Percentiles rank a stretch among this genome's conserved stretches.
phyloP scores from a whole-genome alignment of 1,140 invertebrate species.

The Drosophila mayri region DNA sequence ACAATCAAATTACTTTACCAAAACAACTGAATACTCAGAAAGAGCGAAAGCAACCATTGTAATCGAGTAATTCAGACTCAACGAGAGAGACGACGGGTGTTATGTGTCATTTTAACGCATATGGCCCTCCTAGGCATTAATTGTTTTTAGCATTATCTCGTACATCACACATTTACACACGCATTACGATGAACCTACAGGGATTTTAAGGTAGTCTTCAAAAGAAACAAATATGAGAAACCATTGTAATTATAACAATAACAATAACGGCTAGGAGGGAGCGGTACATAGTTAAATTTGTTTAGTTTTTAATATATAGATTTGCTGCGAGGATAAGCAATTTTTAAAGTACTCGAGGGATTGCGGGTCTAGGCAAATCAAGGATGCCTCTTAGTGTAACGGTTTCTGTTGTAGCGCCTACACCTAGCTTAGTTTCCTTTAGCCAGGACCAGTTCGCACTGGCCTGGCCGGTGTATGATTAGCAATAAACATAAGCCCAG shows the following conservation, averaged over 20 bases:
- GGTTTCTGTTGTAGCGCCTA: slow-evolving; percentile 76
- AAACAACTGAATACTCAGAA: slow-evolving; percentile 52
- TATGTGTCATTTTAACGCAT: slow-evolving; percentile 48
- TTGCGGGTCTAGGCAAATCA: slow-evolving; percentile 75
- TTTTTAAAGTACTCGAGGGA: slow-evolving; percentile 64
- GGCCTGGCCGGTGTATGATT: slow-evolving; percentile 44
- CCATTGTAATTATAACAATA: slow-evolving; percentile 59
- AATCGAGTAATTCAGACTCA: slow-evolving; percentile 38
- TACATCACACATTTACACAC: slow-evolving; percentile 44
- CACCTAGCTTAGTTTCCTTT: slow-evolving; percentile 70
- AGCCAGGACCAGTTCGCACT: slow-evolving; percentile 34
- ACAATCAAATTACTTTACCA: slow-evolving; percentile 81
- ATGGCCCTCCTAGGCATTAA: slow-evolving; percentile 37
- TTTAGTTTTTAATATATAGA: slow-evolving; percentile 64
- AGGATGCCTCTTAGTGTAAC: slow-evolving; percentile 79
- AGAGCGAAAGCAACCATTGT: slow-evolving; percentile 42
- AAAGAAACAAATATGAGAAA: slow-evolving; percentile 56
- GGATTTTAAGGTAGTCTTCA: slow-evolving; percentile 83
- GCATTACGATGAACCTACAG: slow-evolving; percentile 79
- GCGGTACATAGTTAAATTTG: slow-evolving; percentile 68
- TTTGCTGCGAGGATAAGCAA: slow-evolving; percentile 67
- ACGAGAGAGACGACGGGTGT: slow-evolving; percentile 34
- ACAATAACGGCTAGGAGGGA: slow-evolving; percentile 13
- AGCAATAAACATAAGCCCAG: slow-evolving; percentile 56
- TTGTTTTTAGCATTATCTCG: slow-evolving; percentile 51